Conservation (phyloP, 1,140 invertebrate species). For the Ips nitidus region DNA sequence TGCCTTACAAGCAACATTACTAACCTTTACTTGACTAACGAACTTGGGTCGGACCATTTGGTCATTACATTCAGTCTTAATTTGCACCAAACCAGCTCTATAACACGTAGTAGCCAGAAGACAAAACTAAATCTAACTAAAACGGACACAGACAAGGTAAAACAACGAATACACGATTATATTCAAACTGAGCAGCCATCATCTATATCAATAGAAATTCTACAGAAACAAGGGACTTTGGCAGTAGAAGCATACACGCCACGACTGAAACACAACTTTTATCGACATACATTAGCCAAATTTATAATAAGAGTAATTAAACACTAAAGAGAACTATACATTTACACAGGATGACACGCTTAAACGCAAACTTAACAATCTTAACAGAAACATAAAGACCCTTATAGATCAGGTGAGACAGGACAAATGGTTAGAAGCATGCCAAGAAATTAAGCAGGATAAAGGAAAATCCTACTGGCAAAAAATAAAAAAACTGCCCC, state of each 20-base stretch:
- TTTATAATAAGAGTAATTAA: not conserved
- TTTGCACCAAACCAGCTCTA: not conserved
- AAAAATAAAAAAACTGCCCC: slow-evolving; percentile 9
- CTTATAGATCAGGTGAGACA: not conserved
- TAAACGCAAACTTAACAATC: not conserved
- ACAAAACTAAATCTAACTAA: not conserved
- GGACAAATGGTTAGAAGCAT: slow-evolving; percentile 5
- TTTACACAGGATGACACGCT: not conserved
- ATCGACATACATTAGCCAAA: not conserved
- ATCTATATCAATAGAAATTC: not conserved
- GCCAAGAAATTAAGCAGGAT: slow-evolving; percentile 6
- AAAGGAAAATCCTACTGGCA: slow-evolving; percentile 4
- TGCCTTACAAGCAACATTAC: not conserved
- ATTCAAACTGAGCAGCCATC: not conserved
- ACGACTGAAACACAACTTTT: not conserved
- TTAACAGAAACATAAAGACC: not conserved
- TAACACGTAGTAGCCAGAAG: not conserved
- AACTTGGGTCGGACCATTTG: slow-evolving; percentile 29
- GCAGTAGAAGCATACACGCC: not conserved
- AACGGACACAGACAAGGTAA: not conserved
- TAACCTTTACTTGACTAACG: not conserved
- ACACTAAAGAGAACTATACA: not conserved
- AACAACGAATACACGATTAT: not conserved
- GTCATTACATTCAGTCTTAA: not conserved
- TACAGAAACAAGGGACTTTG: too few relatives aligned